Conservation (phyloP, 2,888 invertebrate species). For the Nymphalis c-album region DNA sequence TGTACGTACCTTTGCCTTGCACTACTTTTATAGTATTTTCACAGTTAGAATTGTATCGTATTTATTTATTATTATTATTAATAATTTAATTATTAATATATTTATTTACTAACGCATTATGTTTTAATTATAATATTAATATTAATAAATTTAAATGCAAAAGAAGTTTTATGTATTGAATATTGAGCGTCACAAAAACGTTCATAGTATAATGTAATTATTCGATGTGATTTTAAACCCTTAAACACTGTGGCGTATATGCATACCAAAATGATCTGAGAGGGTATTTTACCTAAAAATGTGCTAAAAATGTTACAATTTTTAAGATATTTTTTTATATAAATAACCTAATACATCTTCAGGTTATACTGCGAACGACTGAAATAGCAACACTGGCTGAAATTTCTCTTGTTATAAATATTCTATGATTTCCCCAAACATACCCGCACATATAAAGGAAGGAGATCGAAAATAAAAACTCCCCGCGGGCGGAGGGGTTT, state of each 20-base stretch:
- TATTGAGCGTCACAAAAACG: no score
- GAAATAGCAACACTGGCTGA: constrained; percentile 28
- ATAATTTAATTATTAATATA: no score
- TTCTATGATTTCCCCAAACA: constrained; percentile 50
- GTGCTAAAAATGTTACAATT: background rate
- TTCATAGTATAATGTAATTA: no score
- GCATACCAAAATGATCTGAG: no score
- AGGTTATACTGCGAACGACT: constrained; percentile 17
- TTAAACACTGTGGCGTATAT: no score
- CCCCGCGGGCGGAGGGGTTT: constrained; percentile 57
- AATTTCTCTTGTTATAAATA: constrained; percentile 40
- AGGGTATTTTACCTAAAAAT: background rate
- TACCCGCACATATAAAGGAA: constrained; percentile 66
- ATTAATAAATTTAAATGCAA: no score
- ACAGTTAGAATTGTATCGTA: background rate
- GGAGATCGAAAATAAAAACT: constrained; percentile 77
- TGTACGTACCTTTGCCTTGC: background rate
- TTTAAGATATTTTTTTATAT: no score
- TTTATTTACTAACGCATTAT: background rate
- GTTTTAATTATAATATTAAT: background rate
- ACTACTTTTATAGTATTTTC: no score
- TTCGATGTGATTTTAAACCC: no score
- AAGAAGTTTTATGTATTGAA: no score
- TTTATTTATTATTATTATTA: no score
- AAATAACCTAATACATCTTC: constrained; percentile 18